Percentiles rank a stretch among this genome's conserved stretches.
Evolutionary conservation across 2,888 invertebrate species (phyloP).

Genomic region (Drosophila basisetae): DNA sequence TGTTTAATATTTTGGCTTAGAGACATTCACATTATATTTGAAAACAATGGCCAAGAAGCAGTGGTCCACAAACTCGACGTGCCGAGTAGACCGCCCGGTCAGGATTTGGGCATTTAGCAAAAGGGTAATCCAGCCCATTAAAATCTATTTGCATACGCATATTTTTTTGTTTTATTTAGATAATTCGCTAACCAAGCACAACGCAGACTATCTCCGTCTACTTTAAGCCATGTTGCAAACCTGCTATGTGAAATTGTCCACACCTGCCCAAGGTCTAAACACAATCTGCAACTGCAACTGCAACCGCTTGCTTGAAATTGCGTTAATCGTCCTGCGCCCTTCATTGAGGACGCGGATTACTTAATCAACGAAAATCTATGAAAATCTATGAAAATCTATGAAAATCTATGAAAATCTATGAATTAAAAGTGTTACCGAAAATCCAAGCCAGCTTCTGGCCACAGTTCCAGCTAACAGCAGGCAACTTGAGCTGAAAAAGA

Average conservation of each 20-base stretch:
- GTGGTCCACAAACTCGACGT: conserved; percentile 3
- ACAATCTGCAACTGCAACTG: conserved; percentile 22
- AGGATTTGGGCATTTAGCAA: conserved; percentile 74
- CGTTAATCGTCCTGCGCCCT: conserved; percentile 63
- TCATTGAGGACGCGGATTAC: conserved; percentile 74
- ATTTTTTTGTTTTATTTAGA: conserved; percentile 83
- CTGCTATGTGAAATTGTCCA: conserved; percentile 40
- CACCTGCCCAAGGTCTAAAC: conserved; percentile 45
- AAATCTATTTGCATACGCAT: conserved; percentile 82
- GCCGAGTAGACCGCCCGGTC: conserved; percentile 48
- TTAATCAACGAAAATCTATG: conserved; percentile 75
- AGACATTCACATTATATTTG: conserved; percentile 82
- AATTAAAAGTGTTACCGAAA: conserved; percentile 71
- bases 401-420: conserved; percentile 78
- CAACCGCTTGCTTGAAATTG: conserved; percentile 77
- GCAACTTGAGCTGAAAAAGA: conserved; percentile 47
- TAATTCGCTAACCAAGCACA: conserved; percentile 79
- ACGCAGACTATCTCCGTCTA: conserved; percentile 15
- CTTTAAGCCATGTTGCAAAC: conserved; percentile 52
- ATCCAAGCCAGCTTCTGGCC: conserved; percentile 49
- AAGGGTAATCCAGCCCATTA: conserved; percentile 83
- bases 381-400: conserved; percentile 76
- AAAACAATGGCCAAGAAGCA: conserved; percentile 65
- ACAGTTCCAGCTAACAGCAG: conserved; percentile 43
- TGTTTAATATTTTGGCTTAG: conserved; percentile 84